These are phyloP conservation scores for Onchidella celtica DNA, from an alignment of 2,888 invertebrate genomes.

Conservation along the genomic window DNA sequence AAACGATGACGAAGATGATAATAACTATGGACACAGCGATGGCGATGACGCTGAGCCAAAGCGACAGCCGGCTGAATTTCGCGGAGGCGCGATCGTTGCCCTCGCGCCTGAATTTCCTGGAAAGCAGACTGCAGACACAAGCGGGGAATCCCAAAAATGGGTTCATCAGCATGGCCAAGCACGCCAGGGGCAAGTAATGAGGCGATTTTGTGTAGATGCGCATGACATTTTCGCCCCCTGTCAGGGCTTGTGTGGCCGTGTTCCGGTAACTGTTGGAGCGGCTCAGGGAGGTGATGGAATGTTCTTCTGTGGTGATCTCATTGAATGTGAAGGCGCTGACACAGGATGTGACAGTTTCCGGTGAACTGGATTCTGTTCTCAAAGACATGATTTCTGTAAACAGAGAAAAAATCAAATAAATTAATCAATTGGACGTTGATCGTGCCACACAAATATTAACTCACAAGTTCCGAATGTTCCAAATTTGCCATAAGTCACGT, in stretches of 20 bases:
- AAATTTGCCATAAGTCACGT: no score
- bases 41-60: slow-evolving; percentile 55
- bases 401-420: not conserved
- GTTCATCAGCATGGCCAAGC: slow-evolving; percentile 52
- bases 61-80: slow-evolving; percentile 42
- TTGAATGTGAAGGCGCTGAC: slow-evolving; percentile 18
- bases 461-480: no score
- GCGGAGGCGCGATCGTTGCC: slow-evolving; percentile 45
- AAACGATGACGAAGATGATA: slow-evolving; percentile 54
- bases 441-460: not conserved
- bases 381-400: slow-evolving; percentile 15
- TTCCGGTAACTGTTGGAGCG: slow-evolving; percentile 37
- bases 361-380: slow-evolving; percentile 33
- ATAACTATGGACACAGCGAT: slow-evolving; percentile 52
- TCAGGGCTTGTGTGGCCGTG: slow-evolving; percentile 52
- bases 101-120: slow-evolving; percentile 32
- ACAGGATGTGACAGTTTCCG: slow-evolving; percentile 32
- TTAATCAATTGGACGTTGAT: not conserved
- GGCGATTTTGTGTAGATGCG: slow-evolving; percentile 54
- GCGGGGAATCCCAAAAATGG: slow-evolving; percentile 53
- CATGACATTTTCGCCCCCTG: slow-evolving; percentile 52
- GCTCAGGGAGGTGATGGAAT: slow-evolving; percentile 1
- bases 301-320: not conserved
- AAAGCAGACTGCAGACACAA: slow-evolving; percentile 51
- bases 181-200: slow-evolving; percentile 56